These are phyloP conservation scores for Mimas tiliae DNA, from an alignment of 2,888 invertebrate species.

Conservation along the genomic window DNA sequence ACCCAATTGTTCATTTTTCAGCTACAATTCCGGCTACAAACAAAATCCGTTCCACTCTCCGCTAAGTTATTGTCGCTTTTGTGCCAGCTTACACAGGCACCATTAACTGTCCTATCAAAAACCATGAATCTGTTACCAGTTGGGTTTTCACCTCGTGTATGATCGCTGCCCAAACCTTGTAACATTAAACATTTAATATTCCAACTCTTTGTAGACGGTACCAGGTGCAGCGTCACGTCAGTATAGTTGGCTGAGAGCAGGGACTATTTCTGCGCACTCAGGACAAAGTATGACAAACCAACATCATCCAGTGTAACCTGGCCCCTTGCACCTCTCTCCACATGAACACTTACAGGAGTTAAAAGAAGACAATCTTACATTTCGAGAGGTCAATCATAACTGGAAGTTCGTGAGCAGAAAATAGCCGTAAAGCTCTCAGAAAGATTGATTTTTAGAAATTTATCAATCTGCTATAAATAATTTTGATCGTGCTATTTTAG, in stretches of 20 bases:
- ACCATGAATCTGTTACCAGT: no score
- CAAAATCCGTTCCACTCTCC: no score
- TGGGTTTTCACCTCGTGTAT: no score
- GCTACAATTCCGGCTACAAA: no score
- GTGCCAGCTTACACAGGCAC: no score
- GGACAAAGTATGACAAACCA: slow-evolving; percentile 8
- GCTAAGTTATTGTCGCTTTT: no score
- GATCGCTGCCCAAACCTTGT: neutral
- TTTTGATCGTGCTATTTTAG: slow-evolving; percentile 29
- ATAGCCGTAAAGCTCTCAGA: slow-evolving; percentile 30
- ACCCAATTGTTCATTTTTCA: no score
- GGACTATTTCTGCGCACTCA: slow-evolving; percentile 4
- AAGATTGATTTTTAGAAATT: slow-evolving; percentile 31
- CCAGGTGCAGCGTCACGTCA: neutral
- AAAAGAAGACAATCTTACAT: neutral
- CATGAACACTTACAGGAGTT: neutral
- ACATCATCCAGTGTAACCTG: neutral
- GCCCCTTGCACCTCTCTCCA: neutral
- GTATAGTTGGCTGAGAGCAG: neutral
- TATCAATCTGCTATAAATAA: slow-evolving; percentile 32
- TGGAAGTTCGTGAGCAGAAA: slow-evolving; percentile 25
- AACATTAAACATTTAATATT: neutral
- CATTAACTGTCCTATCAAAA: no score
- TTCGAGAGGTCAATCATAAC: neutral
- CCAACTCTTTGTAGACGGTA: neutral